Conservation (phyloP, 2,113 vertebrate genomes). For the Haemorhous mexicanus region DNA sequence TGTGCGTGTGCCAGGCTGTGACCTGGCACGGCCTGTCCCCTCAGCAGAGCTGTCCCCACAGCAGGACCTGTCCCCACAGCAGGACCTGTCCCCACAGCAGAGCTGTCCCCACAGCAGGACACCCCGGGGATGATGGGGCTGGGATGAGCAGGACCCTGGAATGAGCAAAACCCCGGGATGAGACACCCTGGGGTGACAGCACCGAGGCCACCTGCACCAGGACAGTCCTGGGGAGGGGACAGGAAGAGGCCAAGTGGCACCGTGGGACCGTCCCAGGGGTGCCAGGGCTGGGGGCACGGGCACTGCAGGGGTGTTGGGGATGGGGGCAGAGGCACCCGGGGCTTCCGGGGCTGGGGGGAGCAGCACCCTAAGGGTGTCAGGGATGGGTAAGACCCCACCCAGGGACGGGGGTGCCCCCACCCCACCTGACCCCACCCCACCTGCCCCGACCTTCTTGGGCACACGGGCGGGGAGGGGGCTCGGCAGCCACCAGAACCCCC, state of each 20-base stretch:
- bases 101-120: background rate
- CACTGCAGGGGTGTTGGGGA: no score
- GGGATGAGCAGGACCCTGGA: background rate
- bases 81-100: background rate
- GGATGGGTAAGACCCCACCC: background rate
- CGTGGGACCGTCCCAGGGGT: rapidly evolving
- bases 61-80: no score
- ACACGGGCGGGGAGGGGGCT: background rate
- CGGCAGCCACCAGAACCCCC: no score
- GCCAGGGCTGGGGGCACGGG: no score
- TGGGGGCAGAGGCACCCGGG: no score
- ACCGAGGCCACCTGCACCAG: background rate
- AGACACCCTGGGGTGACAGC: background rate
- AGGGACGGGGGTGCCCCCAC: rapidly evolving
- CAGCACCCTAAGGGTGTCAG: no score
- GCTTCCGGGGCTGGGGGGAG: no score
- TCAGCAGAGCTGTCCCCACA: background rate
- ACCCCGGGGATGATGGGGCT: background rate
- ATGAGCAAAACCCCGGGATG: background rate
- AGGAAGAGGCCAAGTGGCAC: rapidly evolving
- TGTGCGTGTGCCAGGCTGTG: background rate
- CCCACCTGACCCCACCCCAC: background rate
- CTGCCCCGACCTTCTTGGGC: background rate
- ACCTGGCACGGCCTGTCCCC: background rate
- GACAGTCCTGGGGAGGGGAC: background rate